Evolutionary conservation across 2,888 invertebrate genomes (phyloP).

Genomic region (Macrosoma leucophasiata): DNA sequence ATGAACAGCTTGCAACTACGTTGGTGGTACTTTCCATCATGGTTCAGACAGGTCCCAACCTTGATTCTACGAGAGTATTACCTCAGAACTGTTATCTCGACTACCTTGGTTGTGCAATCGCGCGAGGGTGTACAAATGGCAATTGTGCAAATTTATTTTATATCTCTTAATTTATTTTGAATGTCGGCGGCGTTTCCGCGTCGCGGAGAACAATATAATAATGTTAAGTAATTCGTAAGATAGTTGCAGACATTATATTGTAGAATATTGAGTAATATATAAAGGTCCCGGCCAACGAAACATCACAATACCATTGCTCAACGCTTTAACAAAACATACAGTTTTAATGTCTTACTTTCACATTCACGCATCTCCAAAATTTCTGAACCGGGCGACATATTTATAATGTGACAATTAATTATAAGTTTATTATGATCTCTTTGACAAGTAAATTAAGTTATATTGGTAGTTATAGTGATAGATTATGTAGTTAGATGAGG

Average conservation of each 20-base stretch:
- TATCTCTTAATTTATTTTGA: slow-evolving; percentile 64
- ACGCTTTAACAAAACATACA: slow-evolving; percentile 13
- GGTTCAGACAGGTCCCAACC: too few relatives aligned
- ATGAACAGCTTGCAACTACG: too few relatives aligned
- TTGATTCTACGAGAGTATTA: slow-evolving; percentile 13
- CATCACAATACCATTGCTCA: slow-evolving; percentile 47
- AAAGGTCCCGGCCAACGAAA: slow-evolving; percentile 34
- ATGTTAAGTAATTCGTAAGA: slow-evolving; percentile 72
- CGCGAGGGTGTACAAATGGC: slow-evolving; percentile 28
- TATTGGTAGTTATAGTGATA: slow-evolving; percentile 51
- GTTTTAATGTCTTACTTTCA: slow-evolving; percentile 7
- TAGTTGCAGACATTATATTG: slow-evolving; percentile 56
- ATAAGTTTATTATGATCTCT: slow-evolving; percentile 75
- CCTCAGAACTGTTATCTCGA: slow-evolving; percentile 20
- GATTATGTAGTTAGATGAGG: slow-evolving; percentile 31
- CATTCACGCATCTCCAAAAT: slow-evolving; percentile 13
- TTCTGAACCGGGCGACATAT: slow-evolving; percentile 38
- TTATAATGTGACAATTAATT: slow-evolving; percentile 64
- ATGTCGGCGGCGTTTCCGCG: slow-evolving; percentile 39
- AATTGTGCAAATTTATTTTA: slow-evolving; percentile 59
- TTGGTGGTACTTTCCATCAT: too few relatives aligned
- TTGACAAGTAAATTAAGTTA: slow-evolving; percentile 64
- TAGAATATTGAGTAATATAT: slow-evolving; percentile 57
- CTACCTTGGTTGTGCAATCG: slow-evolving; percentile 23
- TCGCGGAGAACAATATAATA: slow-evolving; percentile 51